Evolutionary conservation across 2,888 invertebrate genomes (phyloP), one percentile per base, ranked within the genome.

Genomic region (Hydrotaea cyrtoneurina): DNA sequence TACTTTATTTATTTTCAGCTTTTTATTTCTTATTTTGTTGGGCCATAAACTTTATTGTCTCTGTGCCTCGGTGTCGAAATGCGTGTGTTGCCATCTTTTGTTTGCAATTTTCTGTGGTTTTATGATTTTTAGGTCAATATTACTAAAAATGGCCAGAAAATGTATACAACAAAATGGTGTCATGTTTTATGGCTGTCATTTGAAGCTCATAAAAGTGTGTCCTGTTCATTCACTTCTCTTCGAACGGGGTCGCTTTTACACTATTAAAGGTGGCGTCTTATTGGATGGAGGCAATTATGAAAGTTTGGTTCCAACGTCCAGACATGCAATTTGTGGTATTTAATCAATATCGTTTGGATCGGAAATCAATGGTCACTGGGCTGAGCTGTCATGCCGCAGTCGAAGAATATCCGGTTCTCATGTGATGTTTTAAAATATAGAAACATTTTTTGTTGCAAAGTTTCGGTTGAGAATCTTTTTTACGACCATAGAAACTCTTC

Each of bases 111-210:
- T 74, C 36, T 76, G 43, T 62, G 76, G 55, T 77, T 82, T 85
- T 85, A 82, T 82, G 79, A 82, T 77, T 80, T 66, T 77, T 85
- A 74, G 85, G 85, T 85, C 85, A 85, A 85, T 82, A 82, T 82
- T 59, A 74, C 62, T 39, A 50, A 77, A 79, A 82, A 79, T 79
- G 64, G 82, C 74, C 75, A 73, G 69, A 73, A 39, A 73, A 69
- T 8, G 21, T 19, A 43, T 19, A 21, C 21, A 55, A 80, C 77
- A 87, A 86, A 89, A 88, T 86, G 86, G 86, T 86, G 86, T 86
- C 86, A 86, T 78, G 83, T 87, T 88, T 88, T 88, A 86, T 87
- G 80, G 83, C 80, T 78, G 59, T 73, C 71, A 85, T 82, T 79
- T 77, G 62, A 80, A 57, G 82, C 39, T 77, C 82, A 80, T 85